These are phyloP conservation scores for Cephus pulcher DNA, from an alignment of 2,888 invertebrate genomes.

Conservation along the genomic window DNA sequence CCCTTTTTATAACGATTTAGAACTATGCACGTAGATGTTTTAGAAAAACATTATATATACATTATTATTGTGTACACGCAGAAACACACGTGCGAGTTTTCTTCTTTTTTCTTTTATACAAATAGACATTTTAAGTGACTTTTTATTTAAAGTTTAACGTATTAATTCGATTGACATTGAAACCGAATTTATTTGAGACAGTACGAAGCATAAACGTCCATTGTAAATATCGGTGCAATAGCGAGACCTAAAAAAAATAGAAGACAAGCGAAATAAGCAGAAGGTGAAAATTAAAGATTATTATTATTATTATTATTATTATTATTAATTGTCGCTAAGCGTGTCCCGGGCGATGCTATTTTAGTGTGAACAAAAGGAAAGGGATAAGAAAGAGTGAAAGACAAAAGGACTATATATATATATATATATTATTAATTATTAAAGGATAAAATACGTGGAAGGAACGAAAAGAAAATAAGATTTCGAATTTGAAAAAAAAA, in stretches of 20 bases:
- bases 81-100: conserved; percentile 35
- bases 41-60: conserved; percentile 36
- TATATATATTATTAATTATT: conserved; percentile 6
- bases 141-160: conserved; percentile 18
- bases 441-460: background rate
- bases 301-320: conserved; percentile 27
- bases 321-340: conserved; percentile 53
- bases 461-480: background rate
- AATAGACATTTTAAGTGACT: conserved; percentile 51
- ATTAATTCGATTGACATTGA: conserved; percentile 31
- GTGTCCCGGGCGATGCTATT: conserved; percentile 34
- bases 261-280: background rate
- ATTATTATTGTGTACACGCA: conserved; percentile 1
- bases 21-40: conserved; percentile 43
- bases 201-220: conserved; percentile 54
- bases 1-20: conserved; percentile 34
- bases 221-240: conserved; percentile 64
- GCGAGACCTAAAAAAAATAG: conserved; percentile 47
- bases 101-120: conserved; percentile 22
- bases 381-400: background rate
- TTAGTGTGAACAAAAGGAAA: conserved; percentile 28
- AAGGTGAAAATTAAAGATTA: background rate
- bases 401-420: conserved; percentile 9
- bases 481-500: background rate
- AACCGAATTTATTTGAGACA: conserved; percentile 40